These are phyloP conservation scores for Hozukius guyotensis DNA, from an alignment of 2,797 vertebrate genomes.

Conservation along the genomic window DNA sequence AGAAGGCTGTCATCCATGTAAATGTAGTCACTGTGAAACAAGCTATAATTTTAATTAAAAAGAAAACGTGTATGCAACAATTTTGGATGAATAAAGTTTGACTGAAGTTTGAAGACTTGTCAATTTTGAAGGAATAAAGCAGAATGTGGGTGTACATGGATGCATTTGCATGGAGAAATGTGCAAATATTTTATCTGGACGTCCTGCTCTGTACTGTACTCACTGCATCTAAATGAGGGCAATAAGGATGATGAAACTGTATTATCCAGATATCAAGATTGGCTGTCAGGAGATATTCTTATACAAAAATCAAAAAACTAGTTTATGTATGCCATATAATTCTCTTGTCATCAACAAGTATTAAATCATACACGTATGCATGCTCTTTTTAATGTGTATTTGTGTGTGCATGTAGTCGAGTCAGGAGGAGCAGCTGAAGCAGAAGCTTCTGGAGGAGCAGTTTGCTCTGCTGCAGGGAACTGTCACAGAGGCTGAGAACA, in stretches of 20 bases:
- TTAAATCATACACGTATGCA: background rate
- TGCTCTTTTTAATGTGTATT: background rate
- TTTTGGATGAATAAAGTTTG: background rate
- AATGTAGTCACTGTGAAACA: background rate
- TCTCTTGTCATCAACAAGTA: background rate
- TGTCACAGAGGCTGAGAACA: constrained; percentile 87
- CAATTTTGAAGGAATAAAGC: background rate
- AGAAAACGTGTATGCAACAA: background rate
- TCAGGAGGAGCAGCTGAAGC: constrained; percentile 88
- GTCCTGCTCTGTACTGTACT: background rate
- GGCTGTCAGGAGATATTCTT: background rate
- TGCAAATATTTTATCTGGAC: background rate
- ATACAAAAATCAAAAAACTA: background rate
- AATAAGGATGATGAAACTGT: background rate
- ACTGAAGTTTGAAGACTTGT: no score
- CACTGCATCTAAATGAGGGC: background rate
- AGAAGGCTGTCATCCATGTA: background rate
- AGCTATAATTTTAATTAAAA: background rate
- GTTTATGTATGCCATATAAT: background rate
- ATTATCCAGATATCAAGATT: no score
- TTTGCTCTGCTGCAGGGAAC: constrained; percentile 88
- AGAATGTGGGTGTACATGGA: background rate
- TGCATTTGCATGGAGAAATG: background rate
- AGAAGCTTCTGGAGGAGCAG: constrained; percentile 92
- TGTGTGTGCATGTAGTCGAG: constrained; percentile 71